Percentiles rank a stretch among this genome's conserved stretches.
Evolutionary conservation across 2,888 invertebrate genomes (phyloP).

Genomic region (Bruchidius siliquastri): DNA sequence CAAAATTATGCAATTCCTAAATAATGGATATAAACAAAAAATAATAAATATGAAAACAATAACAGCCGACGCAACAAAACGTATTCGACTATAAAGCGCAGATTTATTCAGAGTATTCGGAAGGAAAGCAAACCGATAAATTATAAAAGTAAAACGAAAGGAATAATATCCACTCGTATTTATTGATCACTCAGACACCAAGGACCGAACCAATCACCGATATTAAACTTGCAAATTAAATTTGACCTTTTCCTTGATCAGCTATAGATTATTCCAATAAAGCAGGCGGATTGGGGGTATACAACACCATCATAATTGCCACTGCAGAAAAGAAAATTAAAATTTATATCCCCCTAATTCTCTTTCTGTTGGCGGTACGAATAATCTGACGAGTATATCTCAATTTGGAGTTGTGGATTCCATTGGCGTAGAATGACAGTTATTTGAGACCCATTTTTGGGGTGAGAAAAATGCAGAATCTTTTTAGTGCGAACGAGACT

Average conservation of each 20-base stretch:
- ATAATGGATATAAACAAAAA: too few species aligned
- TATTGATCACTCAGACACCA: neutral
- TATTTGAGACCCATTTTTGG: conserved; percentile 15
- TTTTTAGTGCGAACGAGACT: too few species aligned
- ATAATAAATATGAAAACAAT: too few species aligned
- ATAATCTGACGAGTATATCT: conserved; percentile 34
- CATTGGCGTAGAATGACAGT: conserved; percentile 12
- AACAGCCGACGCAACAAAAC: too few species aligned
- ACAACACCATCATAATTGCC: conserved; percentile 33
- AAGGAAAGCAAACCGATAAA: too few species aligned
- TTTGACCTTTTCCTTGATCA: conserved; percentile 9
- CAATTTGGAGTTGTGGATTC: conserved; percentile 34
- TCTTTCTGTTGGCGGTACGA: conserved; percentile 28
- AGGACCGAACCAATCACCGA: neutral
- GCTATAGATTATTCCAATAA: conserved; percentile 16
- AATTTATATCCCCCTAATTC: conserved; percentile 46
- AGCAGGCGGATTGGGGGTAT: neutral
- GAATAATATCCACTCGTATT: neutral
- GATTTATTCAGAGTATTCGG: too few species aligned
- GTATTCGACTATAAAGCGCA: too few species aligned
- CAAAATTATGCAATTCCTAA: too few species aligned
- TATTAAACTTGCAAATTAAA: neutral
- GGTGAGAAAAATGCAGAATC: too few species aligned
- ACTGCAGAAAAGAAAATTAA: conserved; percentile 42
- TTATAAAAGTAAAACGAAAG: too few species aligned